Evolutionary conservation across 1,140 invertebrate genomes (phyloP).

Genomic region (Hyphantria cunea): DNA sequence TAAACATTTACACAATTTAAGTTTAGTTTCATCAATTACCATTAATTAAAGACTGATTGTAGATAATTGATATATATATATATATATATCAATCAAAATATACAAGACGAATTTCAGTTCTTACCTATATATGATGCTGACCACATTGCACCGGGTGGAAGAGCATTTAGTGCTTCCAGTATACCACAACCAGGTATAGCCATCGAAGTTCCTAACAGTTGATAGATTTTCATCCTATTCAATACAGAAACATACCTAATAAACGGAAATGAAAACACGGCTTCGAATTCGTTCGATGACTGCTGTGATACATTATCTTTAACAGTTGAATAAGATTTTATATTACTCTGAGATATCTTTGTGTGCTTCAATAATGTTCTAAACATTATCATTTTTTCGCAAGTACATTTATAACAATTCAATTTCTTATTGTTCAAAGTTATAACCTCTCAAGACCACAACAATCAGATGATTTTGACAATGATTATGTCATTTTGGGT

Average conservation of each 20-base stretch:
- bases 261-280: constrained; percentile 63
- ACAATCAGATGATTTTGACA: not conserved
- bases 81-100: too few species aligned
- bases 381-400: not conserved
- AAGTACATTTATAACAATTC: not conserved
- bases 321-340: constrained; percentile 10
- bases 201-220: constrained; percentile 53
- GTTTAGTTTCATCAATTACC: too few species aligned
- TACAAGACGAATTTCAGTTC: not conserved
- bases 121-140: constrained; percentile 59
- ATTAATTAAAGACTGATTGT: too few species aligned
- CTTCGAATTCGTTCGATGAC: constrained; percentile 43
- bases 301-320: not conserved
- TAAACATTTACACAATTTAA: too few species aligned
- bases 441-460: not conserved
- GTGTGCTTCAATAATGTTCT: not conserved
- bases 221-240: constrained; percentile 71
- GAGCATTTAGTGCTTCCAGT: constrained; percentile 55
- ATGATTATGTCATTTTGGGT: too few species aligned
- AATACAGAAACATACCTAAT: constrained; percentile 63
- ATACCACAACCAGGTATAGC: constrained; percentile 53
- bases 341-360: not conserved
- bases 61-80: too few species aligned
- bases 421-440: too few species aligned
- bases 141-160: constrained; percentile 48